Evolutionary conservation across 2,888 invertebrate genomes (phyloP).

Genomic region (Agriopis marginaria): DNA sequence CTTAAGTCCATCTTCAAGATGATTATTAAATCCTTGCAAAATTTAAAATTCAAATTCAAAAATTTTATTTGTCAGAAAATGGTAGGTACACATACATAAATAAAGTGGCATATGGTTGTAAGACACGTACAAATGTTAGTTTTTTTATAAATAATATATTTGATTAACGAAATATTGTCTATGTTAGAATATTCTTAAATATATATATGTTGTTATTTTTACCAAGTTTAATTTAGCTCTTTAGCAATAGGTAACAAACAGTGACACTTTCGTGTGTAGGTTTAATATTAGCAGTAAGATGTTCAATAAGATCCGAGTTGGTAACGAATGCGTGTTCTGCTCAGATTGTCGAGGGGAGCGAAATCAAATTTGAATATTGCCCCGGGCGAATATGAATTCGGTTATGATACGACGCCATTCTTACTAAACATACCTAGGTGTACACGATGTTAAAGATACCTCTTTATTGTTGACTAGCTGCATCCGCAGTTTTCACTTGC

Average conservation of each 20-base stretch:
- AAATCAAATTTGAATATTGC: constrained; percentile 31
- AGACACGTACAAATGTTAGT: no score
- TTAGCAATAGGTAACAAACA: not conserved
- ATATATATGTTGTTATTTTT: not conserved
- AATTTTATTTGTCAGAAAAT: no score
- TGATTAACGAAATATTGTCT: no score
- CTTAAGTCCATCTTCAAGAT: no score
- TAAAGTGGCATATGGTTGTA: no score
- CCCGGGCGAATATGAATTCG: constrained; percentile 15
- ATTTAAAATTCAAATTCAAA: no score
- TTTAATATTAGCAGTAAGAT: not conserved
- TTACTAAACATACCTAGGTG: constrained; percentile 1
- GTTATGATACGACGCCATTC: constrained; percentile 25
- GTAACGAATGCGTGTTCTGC: constrained; percentile 13
- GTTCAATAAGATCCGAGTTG: constrained; percentile 6
- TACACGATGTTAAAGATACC: not conserved
- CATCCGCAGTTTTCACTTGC: no score
- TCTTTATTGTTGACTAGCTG: not conserved
- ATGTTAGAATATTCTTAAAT: no score
- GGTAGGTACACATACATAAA: no score
- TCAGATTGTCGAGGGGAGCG: constrained; percentile 26
- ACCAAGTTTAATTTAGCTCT: not conserved
- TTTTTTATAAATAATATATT: no score
- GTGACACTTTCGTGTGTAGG: not conserved
- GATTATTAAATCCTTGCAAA: no score